phyloP scores from a whole-genome alignment of 2,113 vertebrate species.

The Origma solitaria region DNA sequence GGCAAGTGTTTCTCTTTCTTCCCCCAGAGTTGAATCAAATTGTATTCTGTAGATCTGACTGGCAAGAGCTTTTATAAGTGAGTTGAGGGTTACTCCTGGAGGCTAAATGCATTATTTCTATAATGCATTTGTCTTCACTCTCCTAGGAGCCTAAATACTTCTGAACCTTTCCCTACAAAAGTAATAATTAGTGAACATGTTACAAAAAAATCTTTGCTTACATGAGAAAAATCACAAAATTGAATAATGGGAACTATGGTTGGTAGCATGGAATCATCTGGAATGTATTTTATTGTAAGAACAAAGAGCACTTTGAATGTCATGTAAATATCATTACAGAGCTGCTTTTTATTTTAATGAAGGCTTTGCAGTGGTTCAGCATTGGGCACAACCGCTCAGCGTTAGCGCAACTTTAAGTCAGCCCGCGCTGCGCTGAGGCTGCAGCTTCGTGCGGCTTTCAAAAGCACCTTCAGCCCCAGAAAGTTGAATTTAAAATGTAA shows the following conservation, averaged over 20 bases:
- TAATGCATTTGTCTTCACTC: slow-evolving; percentile 65
- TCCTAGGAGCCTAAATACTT: slow-evolving; percentile 66
- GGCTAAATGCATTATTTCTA: slow-evolving; percentile 72
- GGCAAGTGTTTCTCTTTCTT: slow-evolving; percentile 67
- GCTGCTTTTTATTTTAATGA: slow-evolving; percentile 57
- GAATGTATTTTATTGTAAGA: slow-evolving; percentile 67
- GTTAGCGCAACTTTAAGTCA: neutral
- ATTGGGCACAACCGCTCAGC: neutral
- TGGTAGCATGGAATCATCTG: slow-evolving; percentile 62
- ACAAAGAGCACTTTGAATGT: slow-evolving; percentile 72
- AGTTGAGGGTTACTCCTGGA: slow-evolving; percentile 65
- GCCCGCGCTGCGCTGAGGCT: neutral
- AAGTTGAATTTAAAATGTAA: slow-evolving; percentile 61
- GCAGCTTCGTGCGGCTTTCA: neutral
- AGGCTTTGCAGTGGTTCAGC: slow-evolving; percentile 41
- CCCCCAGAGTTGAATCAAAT: slow-evolving; percentile 67
- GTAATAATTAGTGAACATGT: slow-evolving; percentile 70
- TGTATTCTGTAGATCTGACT: slow-evolving; percentile 70
- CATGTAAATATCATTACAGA: slow-evolving; percentile 73
- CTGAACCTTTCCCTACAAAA: slow-evolving; percentile 62
- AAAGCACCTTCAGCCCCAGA: slow-evolving; percentile 47
- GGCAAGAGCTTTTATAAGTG: slow-evolving; percentile 71
- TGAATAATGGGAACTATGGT: slow-evolving; percentile 32
- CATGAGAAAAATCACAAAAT: slow-evolving; percentile 12
- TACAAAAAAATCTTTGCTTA: slow-evolving; percentile 56